Evolutionary conservation across 2,797 vertebrate genomes (phyloP).

Genomic region (Chromobotia macracanthus): DNA sequence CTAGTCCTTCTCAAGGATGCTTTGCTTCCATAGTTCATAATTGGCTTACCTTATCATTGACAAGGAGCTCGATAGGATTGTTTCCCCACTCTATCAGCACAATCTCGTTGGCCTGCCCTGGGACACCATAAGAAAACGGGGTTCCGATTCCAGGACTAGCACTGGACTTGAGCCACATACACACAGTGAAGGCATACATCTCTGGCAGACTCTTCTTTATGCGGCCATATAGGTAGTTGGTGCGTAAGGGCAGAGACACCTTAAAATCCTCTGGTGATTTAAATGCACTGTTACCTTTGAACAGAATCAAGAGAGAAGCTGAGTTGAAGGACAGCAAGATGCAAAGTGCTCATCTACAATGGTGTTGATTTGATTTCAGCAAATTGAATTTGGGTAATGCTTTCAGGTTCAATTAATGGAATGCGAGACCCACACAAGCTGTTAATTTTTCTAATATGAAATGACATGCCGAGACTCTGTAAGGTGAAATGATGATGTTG

Average conservation of each 20-base stretch:
- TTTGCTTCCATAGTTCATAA: background rate
- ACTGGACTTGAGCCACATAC: constrained; percentile 95
- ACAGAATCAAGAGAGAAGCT: constrained; percentile 18
- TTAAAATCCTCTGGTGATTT: constrained; percentile 97
- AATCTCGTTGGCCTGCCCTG: constrained; percentile 95
- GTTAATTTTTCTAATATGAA: constrained; percentile 18
- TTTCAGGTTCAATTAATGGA: constrained; percentile 14
- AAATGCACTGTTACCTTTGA: constrained; percentile 89
- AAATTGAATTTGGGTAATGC: constrained; percentile 10
- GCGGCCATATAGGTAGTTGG: constrained; percentile 95
- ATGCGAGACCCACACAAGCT: constrained; percentile 13
- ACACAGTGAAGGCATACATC: constrained; percentile 95
- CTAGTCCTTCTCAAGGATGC: background rate
- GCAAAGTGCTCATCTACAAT: constrained; percentile 13
- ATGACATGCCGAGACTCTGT: background rate
- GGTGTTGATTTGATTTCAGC: background rate
- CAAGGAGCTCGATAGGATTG: constrained; percentile 94
- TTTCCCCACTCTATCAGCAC: constrained; percentile 98
- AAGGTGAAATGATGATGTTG: constrained; percentile 28
- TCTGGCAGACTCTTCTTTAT: constrained; percentile 96
- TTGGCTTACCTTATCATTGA: constrained; percentile 93
- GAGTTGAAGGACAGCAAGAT: constrained; percentile 6
- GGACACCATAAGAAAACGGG: constrained; percentile 94
- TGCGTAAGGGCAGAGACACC: constrained; percentile 91
- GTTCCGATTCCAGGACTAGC: constrained; percentile 94